Evolutionary conservation across 2,888 invertebrate species (phyloP).

Genomic region (Kryphioiulus occultus): DNA sequence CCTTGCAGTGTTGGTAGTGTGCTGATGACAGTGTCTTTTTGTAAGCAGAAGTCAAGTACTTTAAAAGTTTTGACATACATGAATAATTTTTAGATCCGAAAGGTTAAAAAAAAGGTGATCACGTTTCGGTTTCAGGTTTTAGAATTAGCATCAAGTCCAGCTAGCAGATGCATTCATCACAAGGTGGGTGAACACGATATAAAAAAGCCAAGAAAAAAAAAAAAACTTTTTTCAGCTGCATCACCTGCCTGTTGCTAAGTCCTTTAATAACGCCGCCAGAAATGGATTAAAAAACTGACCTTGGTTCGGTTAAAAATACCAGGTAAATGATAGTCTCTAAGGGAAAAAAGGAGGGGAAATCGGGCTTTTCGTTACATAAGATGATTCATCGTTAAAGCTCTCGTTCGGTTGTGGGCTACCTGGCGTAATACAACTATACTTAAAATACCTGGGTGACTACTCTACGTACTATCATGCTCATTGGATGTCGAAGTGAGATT

Average conservation of each 20-base stretch:
- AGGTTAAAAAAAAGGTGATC: background rate
- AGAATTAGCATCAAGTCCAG: background rate
- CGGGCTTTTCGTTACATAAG: background rate
- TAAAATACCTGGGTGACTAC: background rate
- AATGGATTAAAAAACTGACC: slow-evolving; percentile 29
- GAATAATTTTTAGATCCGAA: background rate
- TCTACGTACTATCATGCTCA: background rate
- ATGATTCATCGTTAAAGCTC: background rate
- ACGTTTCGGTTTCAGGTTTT: background rate
- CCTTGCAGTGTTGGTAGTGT: too few species aligned
- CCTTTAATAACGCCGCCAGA: background rate
- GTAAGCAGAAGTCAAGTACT: too few species aligned
- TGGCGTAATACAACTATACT: background rate
- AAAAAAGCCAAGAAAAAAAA: background rate
- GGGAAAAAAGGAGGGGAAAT: background rate
- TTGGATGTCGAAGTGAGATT: background rate
- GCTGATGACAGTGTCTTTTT: too few species aligned
- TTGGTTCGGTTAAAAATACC: background rate
- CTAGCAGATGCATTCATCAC: background rate
- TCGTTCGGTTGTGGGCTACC: background rate
- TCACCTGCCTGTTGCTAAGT: slow-evolving; percentile 21
- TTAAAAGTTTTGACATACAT: too few species aligned
- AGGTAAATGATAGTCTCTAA: background rate
- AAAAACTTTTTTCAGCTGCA: background rate
- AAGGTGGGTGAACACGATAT: background rate